Evolutionary conservation across 2,888 invertebrate genomes (phyloP).

Genomic region (Opisthograptis luteolata): DNA sequence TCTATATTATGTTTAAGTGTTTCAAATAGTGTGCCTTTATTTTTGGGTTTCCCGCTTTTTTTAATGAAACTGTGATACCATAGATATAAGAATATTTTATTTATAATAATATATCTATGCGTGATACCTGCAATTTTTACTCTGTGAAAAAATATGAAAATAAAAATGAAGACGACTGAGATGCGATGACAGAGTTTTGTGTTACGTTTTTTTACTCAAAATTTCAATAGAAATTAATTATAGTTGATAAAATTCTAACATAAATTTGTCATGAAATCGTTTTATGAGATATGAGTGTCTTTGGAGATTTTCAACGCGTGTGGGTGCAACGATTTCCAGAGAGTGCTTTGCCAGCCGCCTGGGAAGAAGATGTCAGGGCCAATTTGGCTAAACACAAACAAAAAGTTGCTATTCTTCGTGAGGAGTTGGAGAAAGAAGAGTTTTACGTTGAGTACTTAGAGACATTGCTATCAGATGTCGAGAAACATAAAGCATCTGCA

Average conservation of each 20-base stretch:
- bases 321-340: slow-evolving; percentile 96
- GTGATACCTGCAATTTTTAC: not conserved
- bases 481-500: slow-evolving; percentile 88
- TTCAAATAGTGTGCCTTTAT: too few species aligned
- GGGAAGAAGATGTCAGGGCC: slow-evolving; percentile 96
- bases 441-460: slow-evolving; percentile 96
- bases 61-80: too few species aligned
- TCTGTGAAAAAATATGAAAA: slow-evolving; percentile 14
- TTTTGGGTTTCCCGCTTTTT: too few species aligned
- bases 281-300: slow-evolving; percentile 91
- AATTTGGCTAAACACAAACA: slow-evolving; percentile 95
- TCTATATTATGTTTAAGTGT: too few species aligned
- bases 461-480: slow-evolving; percentile 92
- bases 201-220: slow-evolving; percentile 57
- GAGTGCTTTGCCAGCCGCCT: slow-evolving; percentile 94
- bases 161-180: slow-evolving; percentile 44
- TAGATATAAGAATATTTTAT: too few species aligned
- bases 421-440: slow-evolving; percentile 95
- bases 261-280: slow-evolving; percentile 82
- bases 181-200: slow-evolving; percentile 64
- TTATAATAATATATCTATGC: too few species aligned
- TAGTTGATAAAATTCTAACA: slow-evolving; percentile 61
- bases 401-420: slow-evolving; percentile 91
- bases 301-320: slow-evolving; percentile 95
- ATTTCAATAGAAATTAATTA: slow-evolving; percentile 41